phyloP scores from a whole-genome alignment of 1,140 invertebrate genomes.

The Zaprionus capensis region DNA sequence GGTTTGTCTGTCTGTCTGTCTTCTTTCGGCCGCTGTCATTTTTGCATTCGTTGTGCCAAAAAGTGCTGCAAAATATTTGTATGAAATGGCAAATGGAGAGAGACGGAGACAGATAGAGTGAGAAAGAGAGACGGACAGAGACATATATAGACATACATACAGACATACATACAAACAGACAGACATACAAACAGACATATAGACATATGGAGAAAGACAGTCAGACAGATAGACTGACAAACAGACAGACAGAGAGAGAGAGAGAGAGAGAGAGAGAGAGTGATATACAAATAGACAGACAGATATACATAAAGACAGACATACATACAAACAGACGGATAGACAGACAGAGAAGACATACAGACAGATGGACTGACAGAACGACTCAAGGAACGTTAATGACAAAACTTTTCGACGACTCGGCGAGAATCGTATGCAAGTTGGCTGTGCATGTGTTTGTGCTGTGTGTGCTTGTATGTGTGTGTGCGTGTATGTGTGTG shows the following conservation, averaged over 20 bases:
- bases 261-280: constrained; percentile 3
- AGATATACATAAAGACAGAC: neutral
- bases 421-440: constrained; percentile 69
- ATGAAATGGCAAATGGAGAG: constrained; percentile 58
- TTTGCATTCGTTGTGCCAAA: constrained; percentile 67
- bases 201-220: constrained; percentile 9
- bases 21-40: constrained; percentile 56
- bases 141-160: neutral
- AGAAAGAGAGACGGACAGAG: neutral
- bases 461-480: constrained; percentile 13
- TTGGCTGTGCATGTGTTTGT: constrained; percentile 40
- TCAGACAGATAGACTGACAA: constrained; percentile 19
- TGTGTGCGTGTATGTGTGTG: constrained; percentile 1
- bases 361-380: constrained; percentile 28
- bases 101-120: constrained; percentile 16
- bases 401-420: constrained; percentile 79
- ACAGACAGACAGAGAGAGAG: constrained; percentile 15
- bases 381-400: constrained; percentile 72
- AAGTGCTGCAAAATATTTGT: constrained; percentile 61
- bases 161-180: constrained; percentile 3
- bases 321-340: neutral
- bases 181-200: neutral
- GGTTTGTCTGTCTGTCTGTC: constrained; percentile 12
- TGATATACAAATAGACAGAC: neutral
- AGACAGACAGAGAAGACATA: constrained; percentile 23